Evolutionary conservation across 1,140 invertebrate species (phyloP), one percentile per base, ranked within the genome.

Genomic region (Ruditapes philippinarum): DNA sequence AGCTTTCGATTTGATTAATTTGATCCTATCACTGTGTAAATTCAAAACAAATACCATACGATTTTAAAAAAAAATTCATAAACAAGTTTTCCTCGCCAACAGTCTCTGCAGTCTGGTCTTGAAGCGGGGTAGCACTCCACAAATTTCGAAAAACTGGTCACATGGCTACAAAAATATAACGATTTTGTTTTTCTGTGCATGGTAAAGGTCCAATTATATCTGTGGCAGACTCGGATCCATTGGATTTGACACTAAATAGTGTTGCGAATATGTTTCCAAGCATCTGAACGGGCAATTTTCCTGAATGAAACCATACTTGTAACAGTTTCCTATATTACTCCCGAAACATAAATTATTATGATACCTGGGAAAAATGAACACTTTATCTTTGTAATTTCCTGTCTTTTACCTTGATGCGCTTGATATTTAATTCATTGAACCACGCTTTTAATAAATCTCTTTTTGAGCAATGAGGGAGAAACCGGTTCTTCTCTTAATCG

Each of bases 191-290:
- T 14, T 49, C 28, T 2, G 79, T 73, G 5, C 25, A 22, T 5
- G 80, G 70, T 14, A 85, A 70, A 33, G 88, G 88, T 3, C 81
- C 88, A 12, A 84, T 31, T 2, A 89, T 62, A 51, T 87, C 89
- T 5, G 73, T 86, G n/a, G 45, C 51, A 22, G n/a, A 89, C 38
- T 36, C 80, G n/a, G 22, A 51, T 89, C 88, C 45, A 89, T 51
- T 25, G 88, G 57, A 33, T 33, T n/a, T n/a, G n/a, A n/a, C n/a
- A n/a, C n/a, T n/a, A n/a, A n/a, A n/a, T n/a, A n/a, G n/a, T n/a
- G n/a, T n/a, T n/a, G n/a, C n/a, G n/a, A n/a, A n/a, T n/a, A n/a
- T n/a, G n/a, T n/a, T n/a, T n/a, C n/a, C n/a, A n/a, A n/a, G n/a
- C n/a, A n/a, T n/a, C n/a, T n/a, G n/a, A n/a, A n/a, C n/a, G n/a